Conservation (phyloP, 2,888 invertebrate species). For the Panzeria rudis region DNA sequence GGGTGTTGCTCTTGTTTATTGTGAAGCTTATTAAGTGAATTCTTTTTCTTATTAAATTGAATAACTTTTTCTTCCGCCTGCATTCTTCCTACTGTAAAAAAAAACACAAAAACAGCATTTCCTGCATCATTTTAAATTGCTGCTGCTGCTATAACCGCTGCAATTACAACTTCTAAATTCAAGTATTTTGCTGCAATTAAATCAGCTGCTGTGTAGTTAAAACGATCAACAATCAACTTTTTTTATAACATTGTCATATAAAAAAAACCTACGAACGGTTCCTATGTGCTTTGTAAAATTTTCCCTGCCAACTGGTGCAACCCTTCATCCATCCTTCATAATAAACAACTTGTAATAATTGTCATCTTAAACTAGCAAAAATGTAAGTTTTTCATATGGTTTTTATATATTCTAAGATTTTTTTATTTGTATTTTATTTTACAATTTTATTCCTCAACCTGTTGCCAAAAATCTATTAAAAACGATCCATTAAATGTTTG, state of each 20-base stretch:
- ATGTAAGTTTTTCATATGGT: slow-evolving; percentile 66
- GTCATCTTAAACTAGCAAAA: slow-evolving; percentile 61
- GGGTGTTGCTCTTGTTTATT: slow-evolving; percentile 53
- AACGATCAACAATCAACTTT: not conserved
- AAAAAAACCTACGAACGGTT: slow-evolving; percentile 39
- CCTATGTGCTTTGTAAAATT: slow-evolving; percentile 34
- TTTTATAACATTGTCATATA: slow-evolving; percentile 7
- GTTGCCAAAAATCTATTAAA: slow-evolving; percentile 69
- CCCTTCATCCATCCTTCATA: slow-evolving; percentile 45
- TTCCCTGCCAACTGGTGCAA: slow-evolving; percentile 40
- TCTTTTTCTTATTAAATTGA: slow-evolving; percentile 53
- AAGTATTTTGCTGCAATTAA: slow-evolving; percentile 13
- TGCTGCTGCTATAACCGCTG: slow-evolving; percentile 18
- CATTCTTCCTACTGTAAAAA: slow-evolving; percentile 69
- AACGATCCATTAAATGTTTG: slow-evolving; percentile 58
- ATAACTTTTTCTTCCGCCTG: slow-evolving; percentile 71
- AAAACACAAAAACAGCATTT: slow-evolving; percentile 55
- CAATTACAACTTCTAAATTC: slow-evolving; percentile 16
- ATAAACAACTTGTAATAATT: slow-evolving; percentile 66
- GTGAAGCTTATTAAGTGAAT: slow-evolving; percentile 48
- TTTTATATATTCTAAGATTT: slow-evolving; percentile 14
- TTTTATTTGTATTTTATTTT: slow-evolving; percentile 42
- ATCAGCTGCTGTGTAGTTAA: slow-evolving; percentile 8
- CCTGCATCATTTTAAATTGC: slow-evolving; percentile 53
- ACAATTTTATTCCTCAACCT: slow-evolving; percentile 58